A percentile compares a stretch with the other conserved stretches of the same genome.
phyloP scores from a whole-genome alignment of 2,113 vertebrate species.

The Ia io region DNA sequence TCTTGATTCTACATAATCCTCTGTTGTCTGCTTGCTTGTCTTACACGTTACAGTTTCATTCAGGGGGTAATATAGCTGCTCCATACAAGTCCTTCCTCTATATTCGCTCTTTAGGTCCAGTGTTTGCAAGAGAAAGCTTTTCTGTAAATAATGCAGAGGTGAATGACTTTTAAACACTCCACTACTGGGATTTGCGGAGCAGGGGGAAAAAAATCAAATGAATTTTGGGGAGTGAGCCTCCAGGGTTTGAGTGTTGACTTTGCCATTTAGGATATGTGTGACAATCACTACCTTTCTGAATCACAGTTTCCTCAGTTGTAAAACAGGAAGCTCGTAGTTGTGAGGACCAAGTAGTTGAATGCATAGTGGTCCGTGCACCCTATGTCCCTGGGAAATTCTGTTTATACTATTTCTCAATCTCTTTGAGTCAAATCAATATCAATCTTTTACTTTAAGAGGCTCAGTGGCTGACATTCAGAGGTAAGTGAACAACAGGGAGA shows the following conservation, averaged over 20 bases:
- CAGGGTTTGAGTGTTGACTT: not conserved
- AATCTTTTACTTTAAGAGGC: conserved; percentile 46
- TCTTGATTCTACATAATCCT: conserved; percentile 60
- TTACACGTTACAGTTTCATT: conserved; percentile 39
- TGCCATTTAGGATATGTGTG: not conserved
- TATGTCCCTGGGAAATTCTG: not conserved
- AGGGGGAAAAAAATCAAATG: not conserved
- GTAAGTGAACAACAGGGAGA: not conserved
- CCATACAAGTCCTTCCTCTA: conserved; percentile 19
- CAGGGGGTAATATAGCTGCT: not conserved
- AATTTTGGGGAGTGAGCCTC: not conserved
- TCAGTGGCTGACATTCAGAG: not conserved
- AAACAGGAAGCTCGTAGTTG: not conserved
- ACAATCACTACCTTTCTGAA: not conserved
- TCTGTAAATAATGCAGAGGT: conserved; percentile 39
- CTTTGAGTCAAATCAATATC: not conserved
- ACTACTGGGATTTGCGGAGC: not conserved
- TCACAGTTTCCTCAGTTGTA: not conserved
- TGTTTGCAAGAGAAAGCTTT: not conserved
- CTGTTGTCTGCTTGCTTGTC: conserved; percentile 57
- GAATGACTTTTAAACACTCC: not conserved
- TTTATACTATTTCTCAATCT: not conserved
- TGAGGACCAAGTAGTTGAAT: not conserved
- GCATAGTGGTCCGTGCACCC: not conserved
- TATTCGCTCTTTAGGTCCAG: not conserved